phyloP scores from a whole-genome alignment of 2,113 vertebrate genomes.

The Plotosus lineatus region DNA sequence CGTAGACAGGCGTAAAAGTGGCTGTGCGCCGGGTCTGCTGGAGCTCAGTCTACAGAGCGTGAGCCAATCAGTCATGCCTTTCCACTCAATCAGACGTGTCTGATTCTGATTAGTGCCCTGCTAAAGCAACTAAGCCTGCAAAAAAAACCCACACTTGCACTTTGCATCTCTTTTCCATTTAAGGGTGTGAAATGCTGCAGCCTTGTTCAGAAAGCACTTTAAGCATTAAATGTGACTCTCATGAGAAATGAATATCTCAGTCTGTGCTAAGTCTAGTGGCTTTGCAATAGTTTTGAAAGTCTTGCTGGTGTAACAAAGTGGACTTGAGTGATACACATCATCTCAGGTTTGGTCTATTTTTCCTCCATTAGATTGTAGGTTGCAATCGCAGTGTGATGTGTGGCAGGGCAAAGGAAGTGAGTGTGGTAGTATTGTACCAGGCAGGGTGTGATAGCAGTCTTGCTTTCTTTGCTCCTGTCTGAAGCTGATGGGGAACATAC shows the following conservation, averaged over 20 bases:
- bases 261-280: not conserved
- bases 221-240: conserved; percentile 32
- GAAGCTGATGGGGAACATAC: conserved; percentile 44
- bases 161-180: conserved; percentile 50
- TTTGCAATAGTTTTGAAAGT: not conserved
- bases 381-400: conserved; percentile 3
- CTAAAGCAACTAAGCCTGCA: conserved; percentile 51
- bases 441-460: conserved; percentile 34
- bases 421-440: conserved; percentile 26
- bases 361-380: conserved; percentile 7
- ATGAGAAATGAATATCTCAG: conserved; percentile 34
- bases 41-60: conserved; percentile 48
- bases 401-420: conserved; percentile 11
- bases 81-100: conserved; percentile 57
- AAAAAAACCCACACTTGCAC: conserved; percentile 41
- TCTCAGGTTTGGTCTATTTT: not conserved
- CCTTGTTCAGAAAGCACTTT: conserved; percentile 27
- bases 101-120: conserved; percentile 53
- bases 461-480: conserved; percentile 23
- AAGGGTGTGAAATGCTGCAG: conserved; percentile 48
- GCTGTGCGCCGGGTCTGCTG: conserved; percentile 37
- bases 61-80: conserved; percentile 59
- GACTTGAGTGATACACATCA: not conserved
- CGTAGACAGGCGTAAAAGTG: conserved; percentile 55
- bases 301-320: not conserved